phyloP scores from a whole-genome alignment of 1,140 invertebrate species.

The Diorhabda elongata region DNA sequence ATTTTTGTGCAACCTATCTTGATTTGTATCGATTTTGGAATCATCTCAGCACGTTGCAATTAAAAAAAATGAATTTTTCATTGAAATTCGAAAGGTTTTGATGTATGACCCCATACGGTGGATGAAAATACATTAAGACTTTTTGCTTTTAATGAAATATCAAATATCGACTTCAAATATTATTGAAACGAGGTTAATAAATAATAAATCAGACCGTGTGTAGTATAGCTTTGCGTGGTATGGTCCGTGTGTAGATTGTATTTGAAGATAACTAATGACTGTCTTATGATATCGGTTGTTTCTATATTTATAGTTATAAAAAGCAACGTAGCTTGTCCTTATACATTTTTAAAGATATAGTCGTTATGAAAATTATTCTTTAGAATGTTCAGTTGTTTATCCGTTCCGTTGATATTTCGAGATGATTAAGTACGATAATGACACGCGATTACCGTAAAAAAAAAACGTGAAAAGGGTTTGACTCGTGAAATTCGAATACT shows the following conservation, averaged over 20 bases:
- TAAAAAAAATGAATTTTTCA: too few relatives aligned
- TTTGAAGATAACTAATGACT: conserved; percentile 30
- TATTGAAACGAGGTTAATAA: conserved; percentile 33
- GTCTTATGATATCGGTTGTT: conserved; percentile 26
- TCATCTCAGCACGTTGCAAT: too few relatives aligned
- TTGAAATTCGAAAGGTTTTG: too few relatives aligned
- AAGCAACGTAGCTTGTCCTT: conserved; percentile 11
- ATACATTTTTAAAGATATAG: conserved; percentile 20
- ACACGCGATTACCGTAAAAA: conserved; percentile 7
- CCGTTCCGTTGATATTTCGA: conserved; percentile 9
- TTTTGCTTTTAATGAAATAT: conserved; percentile 33
- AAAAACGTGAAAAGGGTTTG: neutral
- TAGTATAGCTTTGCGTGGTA: conserved; percentile 28
- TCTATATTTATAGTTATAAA: conserved; percentile 16
- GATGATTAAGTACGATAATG: conserved; percentile 2
- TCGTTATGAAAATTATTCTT: conserved; percentile 18
- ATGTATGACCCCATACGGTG: too few relatives aligned
- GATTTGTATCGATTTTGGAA: too few relatives aligned
- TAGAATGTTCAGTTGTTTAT: conserved; percentile 11
- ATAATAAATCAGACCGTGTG: conserved; percentile 37
- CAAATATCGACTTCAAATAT: conserved; percentile 33
- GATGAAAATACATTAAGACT: conserved; percentile 33
- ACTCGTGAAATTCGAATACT: neutral
- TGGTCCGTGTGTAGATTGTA: conserved; percentile 26
- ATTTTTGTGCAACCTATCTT: too few relatives aligned